Evolutionary conservation across 2,113 vertebrate species (phyloP), one percentile per base, ranked within the genome.

Genomic region (Scolopax mira): DNA sequence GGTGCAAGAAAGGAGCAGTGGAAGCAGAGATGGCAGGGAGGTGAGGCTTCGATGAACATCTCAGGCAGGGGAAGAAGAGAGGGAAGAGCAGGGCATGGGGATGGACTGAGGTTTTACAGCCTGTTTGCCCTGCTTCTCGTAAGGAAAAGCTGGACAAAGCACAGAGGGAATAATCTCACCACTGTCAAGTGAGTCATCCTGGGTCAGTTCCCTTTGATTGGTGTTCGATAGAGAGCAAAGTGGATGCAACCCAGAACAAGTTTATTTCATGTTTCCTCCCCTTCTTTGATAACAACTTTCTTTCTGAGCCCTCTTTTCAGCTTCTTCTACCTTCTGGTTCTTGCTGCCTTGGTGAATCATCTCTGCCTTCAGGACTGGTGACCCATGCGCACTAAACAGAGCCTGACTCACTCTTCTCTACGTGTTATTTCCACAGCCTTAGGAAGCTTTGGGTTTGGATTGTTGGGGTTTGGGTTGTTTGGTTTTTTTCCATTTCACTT

Each of bases 381-480:
- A 95, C 92, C 60, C 30, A n/a, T 60, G 66, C 9, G 8, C 3
- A 35, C 88, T 75, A 84, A 90, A 75, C 90, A 90, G 55, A 93
- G 82, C 79, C 94, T 98, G 96, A 97, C 94, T 98, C 97, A 97
- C 94, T 87, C 74, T 88, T 78, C 79, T 96, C 85, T 46, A 72
- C 77, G 33, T 65, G 70, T 89, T 95, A 71, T 95, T 96, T 96
- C 93, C 96, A 95, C 70, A 86, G 67, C 48, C 77, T 25, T 75
- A 23, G 31, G 61, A 94, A 94, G 65, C 61, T 37, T 94, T 94
- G 77, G 61, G 77, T n/a, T 95, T 90, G 71, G 41, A 52, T 89
- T 80, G 27, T 55, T 89, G 94, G 94, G 84, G 39, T 74, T 92
- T 91, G 58, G 35, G n/a, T 77, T 85, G 55, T 70, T 78, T 85